These are phyloP conservation scores for Platysternon megacephalum DNA, from an alignment of 2,113 vertebrate genomes.

Conservation along the genomic window DNA sequence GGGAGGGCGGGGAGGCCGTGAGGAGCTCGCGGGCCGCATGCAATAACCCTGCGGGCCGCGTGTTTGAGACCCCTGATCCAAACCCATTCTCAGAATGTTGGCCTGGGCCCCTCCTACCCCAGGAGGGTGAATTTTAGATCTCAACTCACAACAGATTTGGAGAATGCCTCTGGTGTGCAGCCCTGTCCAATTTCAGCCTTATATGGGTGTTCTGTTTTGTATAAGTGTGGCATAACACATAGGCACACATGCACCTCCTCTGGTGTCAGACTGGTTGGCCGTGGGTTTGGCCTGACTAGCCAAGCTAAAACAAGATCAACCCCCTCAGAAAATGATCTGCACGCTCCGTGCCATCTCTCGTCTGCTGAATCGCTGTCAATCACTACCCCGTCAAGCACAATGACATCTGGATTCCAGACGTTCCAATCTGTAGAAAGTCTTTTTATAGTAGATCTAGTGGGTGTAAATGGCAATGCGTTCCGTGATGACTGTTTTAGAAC, in stretches of 20 bases:
- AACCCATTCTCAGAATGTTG: background rate
- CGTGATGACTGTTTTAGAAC: conserved; percentile 78
- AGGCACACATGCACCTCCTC: background rate
- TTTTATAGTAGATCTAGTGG: conserved; percentile 82
- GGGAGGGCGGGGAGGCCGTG: too few relatives aligned
- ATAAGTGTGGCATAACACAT: background rate
- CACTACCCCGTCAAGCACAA: conserved; percentile 57
- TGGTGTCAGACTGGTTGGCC: conserved; percentile 7
- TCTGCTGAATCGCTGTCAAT: conserved; percentile 68
- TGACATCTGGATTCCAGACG: conserved; percentile 82
- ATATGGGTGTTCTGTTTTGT: rapidly evolving
- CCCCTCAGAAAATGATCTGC: conserved; percentile 29
- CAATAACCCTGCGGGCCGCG: too few relatives aligned
- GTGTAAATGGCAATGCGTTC: conserved; percentile 74
- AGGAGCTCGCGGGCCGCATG: too few relatives aligned
- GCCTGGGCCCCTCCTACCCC: rapidly evolving
- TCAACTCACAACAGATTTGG: background rate
- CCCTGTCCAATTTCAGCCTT: background rate
- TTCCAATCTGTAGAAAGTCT: conserved; percentile 79
- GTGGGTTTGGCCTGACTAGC: conserved; percentile 33
- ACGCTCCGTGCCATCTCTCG: background rate
- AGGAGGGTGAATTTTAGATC: background rate
- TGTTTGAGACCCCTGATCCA: too few relatives aligned
- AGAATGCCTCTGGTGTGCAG: background rate
- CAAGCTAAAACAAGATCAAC: conserved; percentile 47